Evolutionary conservation across 2,113 vertebrate genomes (phyloP).

Genomic region (Piaya cayana): DNA sequence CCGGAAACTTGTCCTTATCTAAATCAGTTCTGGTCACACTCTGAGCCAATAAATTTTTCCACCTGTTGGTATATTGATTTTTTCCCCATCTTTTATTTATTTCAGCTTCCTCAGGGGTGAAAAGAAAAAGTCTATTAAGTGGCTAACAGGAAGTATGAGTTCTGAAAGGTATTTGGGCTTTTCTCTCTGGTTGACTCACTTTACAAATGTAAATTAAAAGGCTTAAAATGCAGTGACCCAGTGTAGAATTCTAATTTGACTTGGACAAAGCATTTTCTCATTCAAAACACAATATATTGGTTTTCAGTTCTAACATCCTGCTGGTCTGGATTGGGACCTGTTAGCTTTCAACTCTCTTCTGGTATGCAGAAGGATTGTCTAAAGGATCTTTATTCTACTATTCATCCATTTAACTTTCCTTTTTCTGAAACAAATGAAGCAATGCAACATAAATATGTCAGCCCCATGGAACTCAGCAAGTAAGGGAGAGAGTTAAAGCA

Average conservation of each 20-base stretch:
- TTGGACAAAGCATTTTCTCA: neutral
- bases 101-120: conserved; percentile 5
- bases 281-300: neutral
- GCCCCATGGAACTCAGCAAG: neutral
- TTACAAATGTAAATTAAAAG: conserved; percentile 19
- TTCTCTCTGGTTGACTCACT: neutral
- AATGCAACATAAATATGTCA: neutral
- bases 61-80: conserved; percentile 55
- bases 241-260: neutral
- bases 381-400: neutral
- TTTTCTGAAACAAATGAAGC: neutral
- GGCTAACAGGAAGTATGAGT: neutral
- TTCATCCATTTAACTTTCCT: neutral
- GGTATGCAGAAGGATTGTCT: neutral
- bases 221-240: neutral
- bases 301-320: neutral
- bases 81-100: conserved; percentile 60
- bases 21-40: conserved; percentile 40
- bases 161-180: neutral
- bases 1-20: conserved; percentile 29
- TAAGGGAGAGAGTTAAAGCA: neutral
- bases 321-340: neutral
- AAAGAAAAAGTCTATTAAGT: conserved; percentile 27
- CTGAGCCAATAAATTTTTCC: conserved; percentile 37
- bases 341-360: neutral